A percentile compares a stretch with the other conserved stretches of the same genome.
phyloP scores from a whole-genome alignment of 2,888 invertebrate species.

The Gandaritis pyraliata region DNA sequence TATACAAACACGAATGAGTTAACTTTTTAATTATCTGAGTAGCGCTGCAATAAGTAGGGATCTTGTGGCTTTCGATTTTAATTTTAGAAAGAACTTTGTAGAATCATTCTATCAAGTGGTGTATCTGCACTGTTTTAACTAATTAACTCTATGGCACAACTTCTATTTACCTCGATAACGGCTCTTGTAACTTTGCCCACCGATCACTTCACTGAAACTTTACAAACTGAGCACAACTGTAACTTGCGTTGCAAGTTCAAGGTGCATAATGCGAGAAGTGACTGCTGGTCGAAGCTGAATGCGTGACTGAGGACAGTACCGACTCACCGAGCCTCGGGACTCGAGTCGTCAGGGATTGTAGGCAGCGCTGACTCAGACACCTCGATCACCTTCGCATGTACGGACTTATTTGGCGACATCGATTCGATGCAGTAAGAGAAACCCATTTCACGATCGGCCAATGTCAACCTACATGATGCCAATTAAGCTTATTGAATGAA shows the following conservation, averaged over 20 bases:
- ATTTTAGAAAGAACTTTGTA: not conserved
- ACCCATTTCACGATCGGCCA: conserved; percentile 59
- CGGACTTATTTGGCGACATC: conserved; percentile 82
- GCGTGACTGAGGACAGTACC: conserved; percentile 58
- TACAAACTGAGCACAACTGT: conserved; percentile 49
- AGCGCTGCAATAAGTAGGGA: too few species aligned
- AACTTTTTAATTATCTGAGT: too few species aligned
- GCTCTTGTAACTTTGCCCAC: conserved; percentile 35
- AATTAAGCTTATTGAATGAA: conserved; percentile 40
- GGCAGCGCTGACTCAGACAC: conserved; percentile 66
- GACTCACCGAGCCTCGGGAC: conserved; percentile 23
- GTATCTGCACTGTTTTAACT: conserved; percentile 5
- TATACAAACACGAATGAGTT: not conserved
- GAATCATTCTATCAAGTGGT: not conserved
- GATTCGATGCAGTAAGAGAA: conserved; percentile 63
- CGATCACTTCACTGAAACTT: conserved; percentile 50
- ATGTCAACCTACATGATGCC: conserved; percentile 57
- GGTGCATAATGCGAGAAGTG: conserved; percentile 55
- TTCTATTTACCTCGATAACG: conserved; percentile 46
- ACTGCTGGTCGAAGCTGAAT: conserved; percentile 58
- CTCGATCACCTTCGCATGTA: conserved; percentile 76
- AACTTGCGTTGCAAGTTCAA: conserved; percentile 56
- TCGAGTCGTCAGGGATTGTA: conserved; percentile 58
- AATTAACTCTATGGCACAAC: not conserved
- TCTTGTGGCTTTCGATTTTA: too few species aligned